phyloP scores from a whole-genome alignment of 2,113 vertebrate species.

The Bagarius yarrelli region DNA sequence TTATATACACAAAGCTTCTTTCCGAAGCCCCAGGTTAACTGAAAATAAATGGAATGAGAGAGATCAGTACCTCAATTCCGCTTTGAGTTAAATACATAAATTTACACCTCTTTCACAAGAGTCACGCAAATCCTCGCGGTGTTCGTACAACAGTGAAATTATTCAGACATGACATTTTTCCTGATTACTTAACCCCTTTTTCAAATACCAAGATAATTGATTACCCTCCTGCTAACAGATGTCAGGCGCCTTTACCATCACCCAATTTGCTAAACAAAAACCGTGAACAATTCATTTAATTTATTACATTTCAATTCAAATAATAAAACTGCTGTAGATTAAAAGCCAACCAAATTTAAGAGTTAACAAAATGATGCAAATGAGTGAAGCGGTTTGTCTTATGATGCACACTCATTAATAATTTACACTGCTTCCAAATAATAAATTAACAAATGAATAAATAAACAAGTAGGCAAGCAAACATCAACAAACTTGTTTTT shows the following conservation, averaged over 20 bases:
- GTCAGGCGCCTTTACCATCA: conserved; percentile 24
- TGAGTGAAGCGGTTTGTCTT: conserved; percentile 48
- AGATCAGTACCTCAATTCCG: conserved; percentile 43
- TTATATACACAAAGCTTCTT: conserved; percentile 46
- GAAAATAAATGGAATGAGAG: conserved; percentile 44
- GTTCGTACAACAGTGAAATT: conserved; percentile 24
- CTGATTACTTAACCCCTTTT: conserved; percentile 8
- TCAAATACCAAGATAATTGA: conserved; percentile 34
- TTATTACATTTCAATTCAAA: conserved; percentile 30
- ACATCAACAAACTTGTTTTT: conserved; percentile 70
- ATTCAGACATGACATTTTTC: conserved; percentile 25
- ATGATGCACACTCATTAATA: conserved; percentile 65
- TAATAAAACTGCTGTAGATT: conserved; percentile 42
- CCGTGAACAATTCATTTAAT: conserved; percentile 27
- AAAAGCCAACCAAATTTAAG: conserved; percentile 49
- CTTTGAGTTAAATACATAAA: conserved; percentile 36
- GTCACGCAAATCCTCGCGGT: conserved; percentile 12
- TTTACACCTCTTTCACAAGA: conserved; percentile 43
- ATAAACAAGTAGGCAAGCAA: conserved; percentile 79
- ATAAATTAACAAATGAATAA: conserved; percentile 79
- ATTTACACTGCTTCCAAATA: conserved; percentile 73
- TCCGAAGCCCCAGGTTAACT: conserved; percentile 35
- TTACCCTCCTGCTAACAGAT: conserved; percentile 18
- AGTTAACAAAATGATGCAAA: conserved; percentile 51
- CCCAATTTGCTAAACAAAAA: conserved; percentile 15